Evolutionary conservation across 2,113 vertebrate species (phyloP), one percentile per base, ranked within the genome.

Genomic region (Aleadryas rufinucha): DNA sequence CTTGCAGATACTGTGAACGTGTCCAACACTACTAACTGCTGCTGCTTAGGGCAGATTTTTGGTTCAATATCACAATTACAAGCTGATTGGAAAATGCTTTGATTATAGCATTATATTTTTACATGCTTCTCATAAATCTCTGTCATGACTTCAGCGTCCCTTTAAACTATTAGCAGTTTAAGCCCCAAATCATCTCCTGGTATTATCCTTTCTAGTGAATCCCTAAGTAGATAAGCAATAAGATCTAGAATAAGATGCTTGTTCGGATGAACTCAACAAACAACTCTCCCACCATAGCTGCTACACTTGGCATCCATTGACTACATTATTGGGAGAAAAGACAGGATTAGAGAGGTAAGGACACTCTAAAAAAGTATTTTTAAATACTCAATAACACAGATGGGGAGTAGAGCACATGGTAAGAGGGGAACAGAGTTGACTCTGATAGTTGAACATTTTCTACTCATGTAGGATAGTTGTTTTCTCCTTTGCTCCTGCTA

Each of bases 171-270:
- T 84, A 85, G 30, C 52, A 66, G 39, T 57, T 72, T 84, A 93
- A 94, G 78, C 64, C 78, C 35, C 87, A 82, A 95, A 82, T 93
- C 39, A 53, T 91, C 68, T 77, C 24, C 42, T 86, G 72, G 60
- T 84, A 88, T 96, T 96, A 95, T 88, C 68, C 78, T 90, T 90
- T 65, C 76, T 74, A 63, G 82, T 74, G 92, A 95, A 95, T 93
- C 63, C 76, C 49, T 93, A 92, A 93, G 80, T 60, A 96, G 87
- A 44, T 95, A 93, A 92, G 71, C 79, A 92, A 8, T 74, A 84
- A 93, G 71, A 94, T 84, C 59, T 81, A 88, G 80, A 96, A 78
- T 66, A 91, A 94, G 75, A 52, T 93, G 52, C 71, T 90, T 78
- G 88, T 81, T 84, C 85, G 90, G 65, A 84, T 64, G 60, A 88